Evolutionary conservation across 2,888 invertebrate genomes (phyloP), one percentile per base, ranked within the genome.

Genomic region (Heteromurus nitidus): DNA sequence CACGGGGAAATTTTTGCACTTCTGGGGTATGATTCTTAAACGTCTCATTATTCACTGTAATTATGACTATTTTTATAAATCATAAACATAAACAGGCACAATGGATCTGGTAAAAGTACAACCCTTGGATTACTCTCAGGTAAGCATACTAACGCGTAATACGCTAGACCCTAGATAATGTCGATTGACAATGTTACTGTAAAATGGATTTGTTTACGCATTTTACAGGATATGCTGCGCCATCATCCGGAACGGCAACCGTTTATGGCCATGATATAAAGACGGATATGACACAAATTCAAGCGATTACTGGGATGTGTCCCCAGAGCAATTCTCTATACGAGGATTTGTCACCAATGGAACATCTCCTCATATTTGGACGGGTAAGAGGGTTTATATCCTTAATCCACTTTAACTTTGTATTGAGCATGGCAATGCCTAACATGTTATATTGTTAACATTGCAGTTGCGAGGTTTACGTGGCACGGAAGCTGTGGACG

Each of bases 261-360:
- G 92, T 96, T 68, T 92, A 94, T 88, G 94, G 93, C 0, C 91
- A 92, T 86, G 94, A 95, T 89, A 92, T 95, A 18, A 90, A 91
- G 84, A 90, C 90, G 0, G 91, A 95, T 82, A 92, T 93, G 87
- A 89, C 91, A 13, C 90, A 91, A 55, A 93, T 96, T 81, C 91
- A 95, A 47, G 91, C 92, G 82, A 92, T 93, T 82, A 91, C 98
- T 55, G 97, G 98, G 0, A 92, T 96, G 70, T 98, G 98, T 89
- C 96, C 98, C 0, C 96, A 98, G 88, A 94, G 96, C 88, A 95
- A 96, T 89, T 91, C 96, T 83, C 91, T 94, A 58, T 96, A 96
- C 90, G 92, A 93, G 5, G 93, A 95, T 88, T 91, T 97, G 80
- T 95, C 94, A 1, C 95, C 96, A 11, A 88, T 91, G 18, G 94